phyloP scores from a whole-genome alignment of 2,888 invertebrate species.

The Folsomia manolachei region DNA sequence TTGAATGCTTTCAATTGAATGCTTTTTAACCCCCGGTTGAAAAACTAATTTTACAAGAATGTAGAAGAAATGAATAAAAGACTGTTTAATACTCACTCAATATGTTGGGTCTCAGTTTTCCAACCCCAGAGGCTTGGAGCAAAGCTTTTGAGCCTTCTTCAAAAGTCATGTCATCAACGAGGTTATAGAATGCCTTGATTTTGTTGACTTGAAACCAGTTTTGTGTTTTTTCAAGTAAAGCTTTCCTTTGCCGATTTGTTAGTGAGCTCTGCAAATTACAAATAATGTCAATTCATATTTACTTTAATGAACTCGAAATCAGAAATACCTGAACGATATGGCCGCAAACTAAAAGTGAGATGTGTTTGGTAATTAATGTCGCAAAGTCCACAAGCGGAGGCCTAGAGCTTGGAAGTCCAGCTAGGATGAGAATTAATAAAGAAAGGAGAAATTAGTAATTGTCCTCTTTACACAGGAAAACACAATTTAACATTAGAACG shows the following conservation, averaged over 20 bases:
- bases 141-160: slow-evolving; percentile 48
- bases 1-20: too few species aligned
- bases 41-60: slow-evolving; percentile 58
- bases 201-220: slow-evolving; percentile 58
- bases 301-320: background rate
- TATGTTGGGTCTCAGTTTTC: slow-evolving; percentile 55
- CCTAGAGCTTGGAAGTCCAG: slow-evolving; percentile 77
- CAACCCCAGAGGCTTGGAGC: slow-evolving; percentile 59
- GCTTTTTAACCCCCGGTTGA: slow-evolving; percentile 53
- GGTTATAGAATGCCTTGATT: slow-evolving; percentile 59
- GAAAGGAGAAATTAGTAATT: too few species aligned
- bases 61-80: too few species aligned
- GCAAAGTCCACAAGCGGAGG: slow-evolving; percentile 90
- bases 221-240: slow-evolving; percentile 40
- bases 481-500: too few species aligned
- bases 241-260: slow-evolving; percentile 40
- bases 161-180: slow-evolving; percentile 52
- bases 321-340: slow-evolving; percentile 61
- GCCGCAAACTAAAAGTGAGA: slow-evolving; percentile 84
- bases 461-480: too few species aligned
- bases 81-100: too few species aligned
- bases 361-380: slow-evolving; percentile 83
- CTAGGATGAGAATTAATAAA: slow-evolving; percentile 80
- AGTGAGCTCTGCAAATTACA: slow-evolving; percentile 32
- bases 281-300: background rate